Conservation (phyloP, 2,113 vertebrate species). For the Carettochelys insculpta region DNA sequence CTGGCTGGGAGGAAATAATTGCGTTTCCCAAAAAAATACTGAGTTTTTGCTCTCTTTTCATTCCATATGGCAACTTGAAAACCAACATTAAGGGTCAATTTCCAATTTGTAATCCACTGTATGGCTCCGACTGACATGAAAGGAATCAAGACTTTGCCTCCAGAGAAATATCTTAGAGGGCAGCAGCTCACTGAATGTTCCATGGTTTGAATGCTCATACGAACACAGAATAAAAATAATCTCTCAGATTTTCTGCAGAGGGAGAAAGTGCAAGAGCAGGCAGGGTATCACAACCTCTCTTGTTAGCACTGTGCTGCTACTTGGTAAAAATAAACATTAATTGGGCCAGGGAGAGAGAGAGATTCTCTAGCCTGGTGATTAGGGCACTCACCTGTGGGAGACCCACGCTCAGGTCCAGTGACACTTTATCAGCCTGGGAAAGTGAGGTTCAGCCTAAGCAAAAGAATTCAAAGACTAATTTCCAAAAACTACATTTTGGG, state of each 20-base stretch:
- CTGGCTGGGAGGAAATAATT: not conserved
- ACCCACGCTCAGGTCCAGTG: not conserved
- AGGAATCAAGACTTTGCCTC: not conserved
- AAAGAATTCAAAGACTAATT: not conserved
- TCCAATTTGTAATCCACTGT: not conserved
- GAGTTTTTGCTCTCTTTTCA: constrained; percentile 42
- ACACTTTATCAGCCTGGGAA: not conserved
- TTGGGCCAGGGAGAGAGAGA: not conserved
- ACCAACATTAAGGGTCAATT: not conserved
- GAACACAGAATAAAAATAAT: constrained; percentile 24
- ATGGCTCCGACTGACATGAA: not conserved
- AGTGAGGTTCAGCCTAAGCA: not conserved
- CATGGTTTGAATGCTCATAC: not conserved
- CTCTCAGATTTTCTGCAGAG: not conserved
- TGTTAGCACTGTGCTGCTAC: constrained; percentile 31
- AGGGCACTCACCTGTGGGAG: not conserved
- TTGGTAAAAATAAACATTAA: constrained; percentile 45
- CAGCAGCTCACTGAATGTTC: not conserved
- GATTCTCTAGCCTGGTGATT: not conserved
- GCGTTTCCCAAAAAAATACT: constrained; percentile 22
- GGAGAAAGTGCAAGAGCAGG: constrained; percentile 34
- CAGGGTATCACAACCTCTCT: constrained; percentile 8
- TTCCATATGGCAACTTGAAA: not conserved
- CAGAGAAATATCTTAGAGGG: not conserved
- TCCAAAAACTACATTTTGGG: not conserved